Evolutionary conservation across 2,888 invertebrate genomes (phyloP).

Genomic region (Tiliacea citrago): DNA sequence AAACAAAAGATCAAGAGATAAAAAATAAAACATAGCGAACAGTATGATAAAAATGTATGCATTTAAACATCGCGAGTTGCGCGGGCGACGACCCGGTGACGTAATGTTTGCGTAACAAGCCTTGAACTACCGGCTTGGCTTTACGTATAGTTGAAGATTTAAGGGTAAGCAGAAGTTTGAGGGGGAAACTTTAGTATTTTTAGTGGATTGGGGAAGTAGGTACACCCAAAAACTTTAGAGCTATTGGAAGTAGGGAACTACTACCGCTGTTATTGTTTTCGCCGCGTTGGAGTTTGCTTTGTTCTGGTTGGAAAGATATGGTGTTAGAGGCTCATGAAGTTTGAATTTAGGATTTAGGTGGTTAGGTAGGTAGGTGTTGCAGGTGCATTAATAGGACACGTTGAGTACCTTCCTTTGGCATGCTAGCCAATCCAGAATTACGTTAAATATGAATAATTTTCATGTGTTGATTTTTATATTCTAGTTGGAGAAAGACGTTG

Average conservation of each 20-base stretch:
- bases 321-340: background rate
- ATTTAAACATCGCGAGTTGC: constrained; percentile 53
- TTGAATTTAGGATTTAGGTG: background rate
- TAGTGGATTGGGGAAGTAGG: background rate
- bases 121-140: constrained; percentile 63
- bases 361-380: too few relatives aligned
- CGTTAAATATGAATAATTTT: too few relatives aligned
- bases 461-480: too few relatives aligned
- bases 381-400: too few relatives aligned
- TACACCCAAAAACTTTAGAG: background rate
- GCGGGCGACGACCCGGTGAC: constrained; percentile 67
- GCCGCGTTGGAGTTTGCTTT: background rate
- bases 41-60: constrained; percentile 60
- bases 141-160: constrained; percentile 20
- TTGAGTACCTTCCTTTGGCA: too few relatives aligned
- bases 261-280: background rate
- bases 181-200: background rate
- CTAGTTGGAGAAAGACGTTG: too few relatives aligned
- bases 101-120: constrained; percentile 66
- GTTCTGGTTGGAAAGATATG: background rate
- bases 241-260: background rate
- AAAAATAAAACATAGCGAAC: constrained; percentile 43
- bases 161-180: constrained; percentile 39
- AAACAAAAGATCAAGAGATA: constrained; percentile 37
- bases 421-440: background rate